Evolutionary conservation across 2,113 vertebrate species (phyloP), one percentile per base, ranked within the genome.

Genomic region (Bos taurus): DNA sequence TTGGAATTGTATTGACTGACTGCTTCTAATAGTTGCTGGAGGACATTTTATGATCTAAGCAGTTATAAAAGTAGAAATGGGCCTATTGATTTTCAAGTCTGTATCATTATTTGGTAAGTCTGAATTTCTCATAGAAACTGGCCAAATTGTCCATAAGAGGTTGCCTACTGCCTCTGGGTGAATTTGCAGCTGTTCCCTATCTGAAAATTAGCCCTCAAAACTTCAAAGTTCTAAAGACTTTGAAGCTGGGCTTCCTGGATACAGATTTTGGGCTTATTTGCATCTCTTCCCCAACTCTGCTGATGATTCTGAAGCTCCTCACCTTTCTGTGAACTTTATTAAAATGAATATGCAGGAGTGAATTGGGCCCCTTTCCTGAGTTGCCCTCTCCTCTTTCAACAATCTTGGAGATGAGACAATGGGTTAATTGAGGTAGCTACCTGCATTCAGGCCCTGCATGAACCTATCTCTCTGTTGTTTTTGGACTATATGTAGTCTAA

Each of bases 321-420:
- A 98, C 88, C 94, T 98, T 97, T 97, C 96, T 46, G 13, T 98
- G 98, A 98, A 98, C 98, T 98, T 98, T 83, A 97, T 90, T 94
- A 97, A 95, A 97, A 93, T 97, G 43, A 62, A 50, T 77, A 64
- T 91, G 54, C 87, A 54, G 14, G 67, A 82, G 57, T 57, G 40
- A 93, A n/a, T 71, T 50, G 71, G 84, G 60, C 50, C 71, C 62
- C 57, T 93, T 98, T 94, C 59, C 96, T 93, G 86, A 96, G 59
- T 54, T 54, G 10, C 71, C 85, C 94, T 92, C 94, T 93, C 67
- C 19, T 97, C 50, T 96, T 98, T 95, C 97, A 96, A 78, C 30
- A 88, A 26, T 78, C 54, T 91, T 92, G 62, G 94, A 96, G 96
- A 97, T 96, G 95, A 98, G 97, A 97, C 97, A 98, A 25, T 96